Evolutionary conservation across 1,140 invertebrate species (phyloP), one percentile per base, ranked within the genome.

Genomic region (Andricus grossulariae): DNA sequence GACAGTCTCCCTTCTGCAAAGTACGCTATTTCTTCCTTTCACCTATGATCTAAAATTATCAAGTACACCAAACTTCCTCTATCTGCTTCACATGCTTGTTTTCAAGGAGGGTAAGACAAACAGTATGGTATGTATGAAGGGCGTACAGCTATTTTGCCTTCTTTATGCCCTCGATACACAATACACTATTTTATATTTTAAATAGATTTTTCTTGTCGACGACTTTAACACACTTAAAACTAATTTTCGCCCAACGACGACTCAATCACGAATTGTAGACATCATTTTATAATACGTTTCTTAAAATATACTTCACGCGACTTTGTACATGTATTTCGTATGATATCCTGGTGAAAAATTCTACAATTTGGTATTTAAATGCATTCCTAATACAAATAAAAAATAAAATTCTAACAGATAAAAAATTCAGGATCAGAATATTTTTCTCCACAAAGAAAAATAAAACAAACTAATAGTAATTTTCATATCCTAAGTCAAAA

Each of bases 241-340:
- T 11, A 45, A 0, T 25, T 32, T 25, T 25, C 11, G n/a, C 54
- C 13, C 4, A 18, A 25, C 21, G 3, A 57, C 8, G 4, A 32
- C 19, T 12, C 5, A 57, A 21, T 13, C 18, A 57, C 18, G 13
- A 21, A 57, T 57, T 57, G 4, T 32, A 3, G 19, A 25, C 19
- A 57, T 21, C 18, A 57, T 21, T 45, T 45, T 57, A 57, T 25
- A 57, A 57, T 57, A 57, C 55, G 18, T 25, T 25, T 21, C 55
- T 57, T 57, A 57, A 57, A 57, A 57, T 57, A 57, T 57, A 57
- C 11, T 21, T 57, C 55, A 32, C 55, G 11, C 11, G 25, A 21
- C 21, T 57, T 55, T 55, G 10, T 55, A 57, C 52, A 54, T 19
- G 18, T 54, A 54, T 19, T 54, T 18, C n/a, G 3, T 52, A 6